These are phyloP conservation scores for Autographa gamma DNA, from an alignment of 2,888 invertebrate genomes.

Conservation along the genomic window DNA sequence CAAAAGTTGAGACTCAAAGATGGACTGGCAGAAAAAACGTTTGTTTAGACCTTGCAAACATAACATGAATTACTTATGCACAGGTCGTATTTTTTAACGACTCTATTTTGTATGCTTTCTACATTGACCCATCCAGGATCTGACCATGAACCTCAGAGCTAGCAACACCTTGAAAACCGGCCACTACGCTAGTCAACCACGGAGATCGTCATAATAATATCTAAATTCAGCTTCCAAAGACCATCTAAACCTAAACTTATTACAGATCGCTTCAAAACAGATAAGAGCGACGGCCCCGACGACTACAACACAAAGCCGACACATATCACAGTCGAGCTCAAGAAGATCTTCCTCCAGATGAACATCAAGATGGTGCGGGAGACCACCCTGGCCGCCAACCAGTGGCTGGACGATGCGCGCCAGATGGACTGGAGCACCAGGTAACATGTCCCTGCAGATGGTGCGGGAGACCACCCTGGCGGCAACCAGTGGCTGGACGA, in stretches of 20 bases:
- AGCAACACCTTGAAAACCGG: too few relatives aligned
- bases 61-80: too few relatives aligned
- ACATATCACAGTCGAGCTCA: constrained; percentile 87
- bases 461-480: constrained; percentile 86
- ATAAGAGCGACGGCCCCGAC: constrained; percentile 63
- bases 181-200: too few relatives aligned
- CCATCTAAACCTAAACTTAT: not conserved
- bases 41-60: too few relatives aligned
- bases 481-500: constrained; percentile 88
- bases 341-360: constrained; percentile 89
- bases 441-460: constrained; percentile 55
- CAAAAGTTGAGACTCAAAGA: too few relatives aligned
- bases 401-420: constrained; percentile 84
- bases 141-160: too few relatives aligned
- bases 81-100: too few relatives aligned
- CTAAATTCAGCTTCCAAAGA: too few relatives aligned
- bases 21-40: too few relatives aligned
- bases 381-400: constrained; percentile 87
- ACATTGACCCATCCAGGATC: too few relatives aligned
- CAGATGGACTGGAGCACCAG: constrained; percentile 87
- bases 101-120: too few relatives aligned
- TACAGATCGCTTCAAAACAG: constrained; percentile 59
- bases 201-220: too few relatives aligned
- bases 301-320: constrained; percentile 62
- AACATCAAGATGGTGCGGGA: constrained; percentile 83